Evolutionary conservation across 2,888 invertebrate species (phyloP), one percentile per base, ranked within the genome.

Genomic region (Isotomurus palustris): DNA sequence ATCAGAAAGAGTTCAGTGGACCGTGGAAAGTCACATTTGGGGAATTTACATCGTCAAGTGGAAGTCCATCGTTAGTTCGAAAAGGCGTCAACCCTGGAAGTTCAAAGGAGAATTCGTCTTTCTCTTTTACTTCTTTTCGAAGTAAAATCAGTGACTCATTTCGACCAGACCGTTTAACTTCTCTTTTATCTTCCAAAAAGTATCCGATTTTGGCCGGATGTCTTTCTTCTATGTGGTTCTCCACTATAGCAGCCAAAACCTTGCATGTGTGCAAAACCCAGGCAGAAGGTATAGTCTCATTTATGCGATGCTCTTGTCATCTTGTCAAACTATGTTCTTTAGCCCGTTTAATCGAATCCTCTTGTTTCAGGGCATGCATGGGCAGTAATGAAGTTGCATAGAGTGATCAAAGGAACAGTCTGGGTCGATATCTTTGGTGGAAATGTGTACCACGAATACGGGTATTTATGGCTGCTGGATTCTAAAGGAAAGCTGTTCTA

Each of bases 241-340:
- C 70, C n/a, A 56, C 66, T 12, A 64, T 64, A 53, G 64, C 63
- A 10, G 66, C 71, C 3, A 56, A 63, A 5, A 58, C 52, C 29
- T 51, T 72, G 14, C 64, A 70, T 44, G 62, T 71, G 48, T 72
- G 72, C 52, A 67, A 67, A 45, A 65, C 67, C 24, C 56, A 56
- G 17, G 62, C 71, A 24, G 65, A 64, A 47, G 72, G 72, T 72
- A 62, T 54, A 22, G 28, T 10, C 32, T 3, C 24, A 32, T 8
- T 24, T 35, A 12, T 12, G 17, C n/a, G n/a, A n/a, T n/a, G n/a
- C n/a, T n/a, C n/a, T n/a, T n/a, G n/a, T n/a, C n/a, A n/a, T n/a
- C n/a, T n/a, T n/a, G 22, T 21, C 2, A 4, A 45, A 45, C 12
- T 40, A 27, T n/a, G 24, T 22, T 4, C 32, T 29, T 19, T 40